Conservation (phyloP, 1,140 invertebrate species). For the Drosophila nigromelanica region DNA sequence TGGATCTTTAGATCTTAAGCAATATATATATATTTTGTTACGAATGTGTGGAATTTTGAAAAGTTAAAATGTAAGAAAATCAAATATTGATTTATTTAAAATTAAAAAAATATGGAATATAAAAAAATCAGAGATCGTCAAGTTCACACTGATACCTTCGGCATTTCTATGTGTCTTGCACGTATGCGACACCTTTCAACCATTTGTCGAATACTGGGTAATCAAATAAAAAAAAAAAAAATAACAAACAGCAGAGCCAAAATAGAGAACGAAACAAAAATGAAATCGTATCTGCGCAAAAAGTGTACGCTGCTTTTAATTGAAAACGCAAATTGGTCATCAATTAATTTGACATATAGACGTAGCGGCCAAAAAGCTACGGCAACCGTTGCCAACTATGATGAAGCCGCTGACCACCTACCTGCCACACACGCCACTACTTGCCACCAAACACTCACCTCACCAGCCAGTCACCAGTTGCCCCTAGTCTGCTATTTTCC, state of each 20-base stretch:
- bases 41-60: too few relatives aligned
- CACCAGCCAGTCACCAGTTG: slow-evolving; percentile 3
- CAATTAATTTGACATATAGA: slow-evolving; percentile 79
- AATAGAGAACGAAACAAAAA: slow-evolving; percentile 26
- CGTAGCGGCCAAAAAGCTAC: slow-evolving; percentile 41
- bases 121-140: too few relatives aligned
- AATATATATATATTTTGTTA: too few relatives aligned
- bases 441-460: not conserved
- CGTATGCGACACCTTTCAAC: not conserved
- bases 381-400: slow-evolving; percentile 35
- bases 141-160: too few relatives aligned
- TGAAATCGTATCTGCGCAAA: slow-evolving; percentile 64
- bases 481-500: not conserved
- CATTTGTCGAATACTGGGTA: not conserved
- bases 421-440: not conserved
- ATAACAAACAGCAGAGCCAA: not conserved
- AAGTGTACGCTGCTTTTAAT: slow-evolving; percentile 75
- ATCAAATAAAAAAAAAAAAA: not conserved
- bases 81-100: too few relatives aligned
- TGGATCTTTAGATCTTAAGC: too few relatives aligned
- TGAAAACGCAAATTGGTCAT: slow-evolving; percentile 82
- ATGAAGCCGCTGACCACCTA: not conserved
- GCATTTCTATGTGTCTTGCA: too few relatives aligned
- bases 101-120: too few relatives aligned
- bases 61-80: too few relatives aligned